Conservation (phyloP, 2,113 vertebrate genomes). For the Hiodon tergisus region DNA sequence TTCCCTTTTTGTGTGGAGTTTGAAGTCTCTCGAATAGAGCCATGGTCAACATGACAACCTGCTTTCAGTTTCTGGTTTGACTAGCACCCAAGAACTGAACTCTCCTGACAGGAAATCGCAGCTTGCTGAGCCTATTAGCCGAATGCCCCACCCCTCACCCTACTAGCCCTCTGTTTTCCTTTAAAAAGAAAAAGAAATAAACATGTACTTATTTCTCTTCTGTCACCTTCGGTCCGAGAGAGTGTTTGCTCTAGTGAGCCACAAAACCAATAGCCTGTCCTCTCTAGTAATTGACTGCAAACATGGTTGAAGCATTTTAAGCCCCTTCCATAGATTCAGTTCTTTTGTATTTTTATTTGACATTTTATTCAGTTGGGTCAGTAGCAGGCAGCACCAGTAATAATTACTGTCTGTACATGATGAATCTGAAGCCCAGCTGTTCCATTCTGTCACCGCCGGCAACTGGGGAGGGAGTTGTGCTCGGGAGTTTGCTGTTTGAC, state of each 20-base stretch:
- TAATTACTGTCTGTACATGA: constrained; percentile 79
- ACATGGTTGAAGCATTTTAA: constrained; percentile 60
- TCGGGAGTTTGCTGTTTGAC: constrained; percentile 63
- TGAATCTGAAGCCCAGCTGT: constrained; percentile 76
- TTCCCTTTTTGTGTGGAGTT: background rate
- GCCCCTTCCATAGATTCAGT: constrained; percentile 46
- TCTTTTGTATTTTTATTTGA: constrained; percentile 45
- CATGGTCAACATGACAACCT: background rate
- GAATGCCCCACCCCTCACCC: background rate
- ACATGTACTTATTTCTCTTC: constrained; percentile 36
- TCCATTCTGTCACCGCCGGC: constrained; percentile 63
- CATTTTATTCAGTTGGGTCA: constrained; percentile 66
- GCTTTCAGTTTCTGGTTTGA: constrained; percentile 36
- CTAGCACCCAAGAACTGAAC: constrained; percentile 25
- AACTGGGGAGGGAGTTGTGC: constrained; percentile 37
- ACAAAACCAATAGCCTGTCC: constrained; percentile 57
- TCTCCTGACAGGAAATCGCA: constrained; percentile 37
- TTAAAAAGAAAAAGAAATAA: constrained; percentile 38
- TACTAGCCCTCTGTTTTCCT: background rate
- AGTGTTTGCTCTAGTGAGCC: constrained; percentile 57
- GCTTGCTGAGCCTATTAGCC: background rate
- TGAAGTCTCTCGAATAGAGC: background rate
- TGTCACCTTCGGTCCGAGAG: constrained; percentile 42
- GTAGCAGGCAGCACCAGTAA: constrained; percentile 72
- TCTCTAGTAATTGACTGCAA: constrained; percentile 67